phyloP scores from a whole-genome alignment of 2,113 vertebrate genomes.

The Nycticebus coucang region DNA sequence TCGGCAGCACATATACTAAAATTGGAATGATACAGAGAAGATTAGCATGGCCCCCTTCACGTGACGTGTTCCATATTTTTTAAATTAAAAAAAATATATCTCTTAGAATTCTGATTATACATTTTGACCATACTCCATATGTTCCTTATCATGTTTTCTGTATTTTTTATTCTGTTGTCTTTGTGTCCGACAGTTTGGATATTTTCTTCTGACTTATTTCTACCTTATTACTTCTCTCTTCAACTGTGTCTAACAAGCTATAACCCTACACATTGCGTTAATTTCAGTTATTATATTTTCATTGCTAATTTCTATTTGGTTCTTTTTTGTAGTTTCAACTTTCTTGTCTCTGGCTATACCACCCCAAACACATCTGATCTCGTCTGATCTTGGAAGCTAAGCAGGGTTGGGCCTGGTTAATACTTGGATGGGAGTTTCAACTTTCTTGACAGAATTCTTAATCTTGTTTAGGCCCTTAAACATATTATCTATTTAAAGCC shows the following conservation, averaged over 20 bases:
- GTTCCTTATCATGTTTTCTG: neutral
- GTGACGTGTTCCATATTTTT: too few relatives aligned
- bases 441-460: neutral
- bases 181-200: neutral
- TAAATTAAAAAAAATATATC: neutral
- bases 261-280: neutral
- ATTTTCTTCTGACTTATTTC: neutral
- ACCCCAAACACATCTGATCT: too few relatives aligned
- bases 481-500: neutral
- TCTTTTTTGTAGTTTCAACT: neutral
- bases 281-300: neutral
- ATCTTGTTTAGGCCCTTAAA: neutral
- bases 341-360: neutral
- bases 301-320: neutral
- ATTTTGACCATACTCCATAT: neutral
- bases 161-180: neutral
- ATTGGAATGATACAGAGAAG: too few relatives aligned
- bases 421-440: neutral
- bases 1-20: too few relatives aligned
- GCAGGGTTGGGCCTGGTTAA: too few relatives aligned
- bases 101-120: neutral
- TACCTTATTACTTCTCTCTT: conserved; percentile 24
- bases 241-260: neutral
- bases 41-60: too few relatives aligned
- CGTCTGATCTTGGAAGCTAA: too few relatives aligned